phyloP scores from a whole-genome alignment of 2,797 vertebrate genomes.

The Hirundo rustica region DNA sequence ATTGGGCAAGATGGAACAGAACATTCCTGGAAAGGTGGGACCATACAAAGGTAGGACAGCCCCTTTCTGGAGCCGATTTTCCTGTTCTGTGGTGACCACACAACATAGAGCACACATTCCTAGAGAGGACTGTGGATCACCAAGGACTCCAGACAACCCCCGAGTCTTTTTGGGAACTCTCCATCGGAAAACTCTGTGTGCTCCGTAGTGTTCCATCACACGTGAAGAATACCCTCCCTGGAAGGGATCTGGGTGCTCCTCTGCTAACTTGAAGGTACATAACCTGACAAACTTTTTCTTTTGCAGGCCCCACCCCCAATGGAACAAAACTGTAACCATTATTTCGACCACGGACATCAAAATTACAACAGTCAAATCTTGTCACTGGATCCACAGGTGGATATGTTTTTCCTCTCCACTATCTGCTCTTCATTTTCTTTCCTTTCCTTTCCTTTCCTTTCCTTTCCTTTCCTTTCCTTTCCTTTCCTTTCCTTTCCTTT shows the following conservation, averaged over 20 bases:
- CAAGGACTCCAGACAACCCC: neutral
- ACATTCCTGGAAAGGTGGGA: neutral
- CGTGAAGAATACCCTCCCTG: neutral
- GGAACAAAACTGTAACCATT: neutral
- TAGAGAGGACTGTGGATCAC: neutral
- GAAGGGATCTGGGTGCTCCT: neutral
- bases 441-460: neutral
- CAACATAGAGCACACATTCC: neutral
- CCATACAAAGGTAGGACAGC: neutral
- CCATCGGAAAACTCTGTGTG: rapidly evolving
- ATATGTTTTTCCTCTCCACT: neutral
- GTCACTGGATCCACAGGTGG: neutral
- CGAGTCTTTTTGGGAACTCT: neutral
- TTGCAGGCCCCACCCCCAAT: rapidly evolving
- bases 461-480: neutral
- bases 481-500: neutral
- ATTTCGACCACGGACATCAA: neutral
- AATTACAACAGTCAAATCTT: neutral
- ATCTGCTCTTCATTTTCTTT: neutral
- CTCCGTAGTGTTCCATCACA: neutral
- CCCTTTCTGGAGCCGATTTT: neutral
- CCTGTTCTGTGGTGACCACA: neutral
- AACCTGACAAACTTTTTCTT: neutral
- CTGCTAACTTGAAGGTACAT: neutral
- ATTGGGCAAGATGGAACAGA: neutral